Evolutionary conservation across 2,888 invertebrate genomes (phyloP), one percentile per base, ranked within the genome.

Genomic region (Watsonalla cultraria): DNA sequence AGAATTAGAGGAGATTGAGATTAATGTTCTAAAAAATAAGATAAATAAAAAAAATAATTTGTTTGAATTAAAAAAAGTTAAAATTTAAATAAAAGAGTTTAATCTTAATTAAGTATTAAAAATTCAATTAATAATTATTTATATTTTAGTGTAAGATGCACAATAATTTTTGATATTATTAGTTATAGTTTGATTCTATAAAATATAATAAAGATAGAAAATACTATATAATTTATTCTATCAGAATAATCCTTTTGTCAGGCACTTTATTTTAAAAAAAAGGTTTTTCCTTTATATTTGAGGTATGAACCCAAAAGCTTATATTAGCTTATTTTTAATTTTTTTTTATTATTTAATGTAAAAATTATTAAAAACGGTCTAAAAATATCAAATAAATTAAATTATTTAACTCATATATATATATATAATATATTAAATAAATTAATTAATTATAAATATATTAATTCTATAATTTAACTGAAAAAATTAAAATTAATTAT

Each of bases 261-360:
- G 86, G 86, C 86, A 84, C 84, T 84, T 83, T 83, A 82, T 85
- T 82, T 86, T 89, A 85, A 89, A 86, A 83, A 86, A 86, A 85
- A 79, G 73, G 68, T 33, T 49, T 69, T 74, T 78, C 71, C 82
- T 90, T 85, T 90, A 91, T 74, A 90, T 82, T 90, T 92, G 92
- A 80, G 90, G 92, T 92, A 92, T 93, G 92, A 93, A 90, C 90
- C 90, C 92, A 92, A 88, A 78, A 92, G 92, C 93, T 92, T 93
- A 66, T 55, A 81, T 91, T 92, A 92, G 91, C 92, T 83, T 83
- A 82, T 82, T 82, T 84, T 84, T 82, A 81, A 82, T 68, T 58
- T 62, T 59, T 66, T 34, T 34, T 48, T 56, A n/a, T 49, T 61
- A 51, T 61, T 70, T 76, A 67, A 60, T 64, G 52, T 11, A 42